These are phyloP conservation scores for Mnemiopsis leidyi DNA, from an alignment of 37 sponge, comb jelly and placozoan genomes.

Conservation along the genomic window DNA sequence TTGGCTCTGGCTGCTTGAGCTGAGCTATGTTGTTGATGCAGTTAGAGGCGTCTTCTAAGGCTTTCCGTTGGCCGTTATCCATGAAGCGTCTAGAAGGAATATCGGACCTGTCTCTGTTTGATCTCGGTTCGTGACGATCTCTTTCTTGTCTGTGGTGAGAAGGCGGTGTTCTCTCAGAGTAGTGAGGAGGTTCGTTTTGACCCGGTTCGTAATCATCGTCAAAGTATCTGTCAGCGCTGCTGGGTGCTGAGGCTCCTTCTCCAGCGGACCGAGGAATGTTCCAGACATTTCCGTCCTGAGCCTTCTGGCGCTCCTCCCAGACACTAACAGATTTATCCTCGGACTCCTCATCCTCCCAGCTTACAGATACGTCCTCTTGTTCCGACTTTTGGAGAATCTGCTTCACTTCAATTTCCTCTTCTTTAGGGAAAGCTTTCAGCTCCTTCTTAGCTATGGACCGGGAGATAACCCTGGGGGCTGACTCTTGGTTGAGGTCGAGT, in stretches of 20 bases:
- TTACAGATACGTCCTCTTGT: slow-evolving; percentile 1
- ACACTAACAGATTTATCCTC: slow-evolving; percentile 7
- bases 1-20: background rate
- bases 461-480: slow-evolving; percentile 19
- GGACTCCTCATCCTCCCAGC: slow-evolving; percentile 31
- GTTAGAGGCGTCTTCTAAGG: background rate
- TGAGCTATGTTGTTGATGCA: too few species aligned
- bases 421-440: slow-evolving; percentile 57
- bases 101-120: background rate
- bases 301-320: slow-evolving; percentile 54
- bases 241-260: background rate
- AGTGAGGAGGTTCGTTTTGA: background rate
- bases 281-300: slow-evolving; percentile 38
- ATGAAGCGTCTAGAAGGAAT: background rate
- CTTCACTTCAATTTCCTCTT: slow-evolving; percentile 30
- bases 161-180: background rate
- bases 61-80: background rate
- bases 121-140: background rate
- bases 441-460: slow-evolving; percentile 17
- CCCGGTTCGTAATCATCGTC: slow-evolving; percentile 1
- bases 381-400: background rate
- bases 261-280: background rate
- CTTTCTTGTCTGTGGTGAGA: background rate
- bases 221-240: slow-evolving; percentile 2
- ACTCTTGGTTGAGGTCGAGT: background rate